phyloP scores from a whole-genome alignment of 2,888 invertebrate species.

The Idaea biselata region DNA sequence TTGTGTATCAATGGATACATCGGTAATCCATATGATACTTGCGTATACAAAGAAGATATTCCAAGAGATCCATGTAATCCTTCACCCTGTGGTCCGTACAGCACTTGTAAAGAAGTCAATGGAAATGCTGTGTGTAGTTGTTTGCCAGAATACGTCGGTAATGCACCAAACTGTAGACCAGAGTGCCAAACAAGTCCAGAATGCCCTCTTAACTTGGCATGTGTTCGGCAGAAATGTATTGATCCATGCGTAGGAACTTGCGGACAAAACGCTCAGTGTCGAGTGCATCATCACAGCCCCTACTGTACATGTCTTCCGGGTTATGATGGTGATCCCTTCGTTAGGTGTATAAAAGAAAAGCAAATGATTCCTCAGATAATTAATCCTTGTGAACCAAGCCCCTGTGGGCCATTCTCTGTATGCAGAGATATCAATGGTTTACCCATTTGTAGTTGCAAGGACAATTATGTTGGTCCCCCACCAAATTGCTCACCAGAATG shows the following conservation, averaged over 20 bases:
- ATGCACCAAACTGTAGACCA: conserved; percentile 88
- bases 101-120: conserved; percentile 83
- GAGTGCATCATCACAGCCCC: conserved; percentile 84
- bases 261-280: conserved; percentile 85
- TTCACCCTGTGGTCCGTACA: conserved; percentile 90
- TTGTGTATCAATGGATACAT: conserved; percentile 83
- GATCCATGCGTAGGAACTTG: conserved; percentile 91
- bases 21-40: conserved; percentile 85
- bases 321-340: conserved; percentile 89
- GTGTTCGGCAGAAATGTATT: conserved; percentile 87
- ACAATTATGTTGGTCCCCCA: conserved; percentile 84
- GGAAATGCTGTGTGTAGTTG: conserved; percentile 87
- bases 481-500: conserved; percentile 89
- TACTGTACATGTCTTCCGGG: conserved; percentile 86
- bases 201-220: conserved; percentile 88
- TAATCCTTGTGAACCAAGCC: conserved; percentile 82
- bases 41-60: conserved; percentile 62
- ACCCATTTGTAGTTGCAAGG: conserved; percentile 82
- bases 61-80: conserved; percentile 85
- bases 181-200: conserved; percentile 90
- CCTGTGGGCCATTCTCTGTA: conserved; percentile 85
- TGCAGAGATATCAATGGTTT: conserved; percentile 79
- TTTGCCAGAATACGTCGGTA: conserved; percentile 84
- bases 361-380: conserved; percentile 78
- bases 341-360: conserved; percentile 61